phyloP scores from a whole-genome alignment of 2,888 invertebrate genomes.

The Blastobasis adustella region DNA sequence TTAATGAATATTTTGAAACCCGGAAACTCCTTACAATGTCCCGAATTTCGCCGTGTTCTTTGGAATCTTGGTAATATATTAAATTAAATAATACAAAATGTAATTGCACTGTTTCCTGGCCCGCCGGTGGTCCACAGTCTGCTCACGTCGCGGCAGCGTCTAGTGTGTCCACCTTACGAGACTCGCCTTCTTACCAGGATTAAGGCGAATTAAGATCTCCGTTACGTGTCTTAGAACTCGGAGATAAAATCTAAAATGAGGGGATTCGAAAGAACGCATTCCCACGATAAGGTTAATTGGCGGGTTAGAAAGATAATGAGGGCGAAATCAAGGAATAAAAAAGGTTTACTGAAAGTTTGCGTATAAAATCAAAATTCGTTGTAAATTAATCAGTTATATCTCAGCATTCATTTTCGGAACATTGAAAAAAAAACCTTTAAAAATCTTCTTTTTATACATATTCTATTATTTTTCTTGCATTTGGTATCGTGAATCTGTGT shows the following conservation, averaged over 20 bases:
- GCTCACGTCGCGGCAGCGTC: conserved; percentile 43
- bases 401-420: neutral
- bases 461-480: too few relatives aligned
- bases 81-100: too few relatives aligned
- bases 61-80: too few relatives aligned
- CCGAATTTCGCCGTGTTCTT: too few relatives aligned
- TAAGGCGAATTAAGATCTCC: conserved; percentile 63
- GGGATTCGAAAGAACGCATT: neutral
- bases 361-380: neutral
- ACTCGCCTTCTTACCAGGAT: conserved; percentile 58
- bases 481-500: too few relatives aligned
- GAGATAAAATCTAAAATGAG: neutral
- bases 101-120: conserved; percentile 14
- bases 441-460: too few relatives aligned
- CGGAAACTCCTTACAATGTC: too few relatives aligned
- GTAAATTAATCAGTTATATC: neutral
- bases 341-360: neutral
- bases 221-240: conserved; percentile 45
- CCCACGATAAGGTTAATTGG: neutral
- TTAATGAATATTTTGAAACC: too few relatives aligned
- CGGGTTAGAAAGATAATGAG: neutral
- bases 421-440: too few relatives aligned
- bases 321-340: neutral
- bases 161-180: conserved; percentile 54
- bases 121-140: conserved; percentile 29